Evolutionary conservation across 2,113 vertebrate genomes (phyloP).

Genomic region (Psammodynastes pulverulentus): DNA sequence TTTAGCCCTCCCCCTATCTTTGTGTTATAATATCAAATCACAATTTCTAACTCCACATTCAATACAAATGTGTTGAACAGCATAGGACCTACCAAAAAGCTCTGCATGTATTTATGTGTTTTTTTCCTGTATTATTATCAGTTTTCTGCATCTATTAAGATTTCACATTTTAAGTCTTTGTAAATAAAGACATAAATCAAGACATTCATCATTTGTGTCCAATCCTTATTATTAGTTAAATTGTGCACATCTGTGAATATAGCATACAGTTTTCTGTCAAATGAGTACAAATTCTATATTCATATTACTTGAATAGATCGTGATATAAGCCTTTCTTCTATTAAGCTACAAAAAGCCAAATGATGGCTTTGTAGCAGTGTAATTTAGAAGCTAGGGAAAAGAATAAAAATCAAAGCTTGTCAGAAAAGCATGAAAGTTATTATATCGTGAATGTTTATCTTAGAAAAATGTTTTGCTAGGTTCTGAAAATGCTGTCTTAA

Average conservation of each 20-base stretch:
- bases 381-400: conserved; percentile 68
- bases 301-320: conserved; percentile 80
- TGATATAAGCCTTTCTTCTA: conserved; percentile 75
- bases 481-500: not conserved
- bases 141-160: not conserved
- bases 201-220: not conserved
- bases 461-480: not conserved
- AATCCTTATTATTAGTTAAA: not conserved
- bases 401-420: not conserved
- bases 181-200: not conserved
- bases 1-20: not conserved
- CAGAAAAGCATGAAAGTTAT: not conserved
- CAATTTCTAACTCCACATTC: not conserved
- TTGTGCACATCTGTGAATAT: not conserved
- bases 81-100: not conserved
- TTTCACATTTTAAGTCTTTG: not conserved
- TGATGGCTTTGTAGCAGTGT: conserved; percentile 76
- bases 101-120: not conserved
- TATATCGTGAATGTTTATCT: not conserved
- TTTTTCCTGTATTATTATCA: not conserved
- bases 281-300: conserved; percentile 75
- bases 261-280: conserved; percentile 70
- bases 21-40: not conserved
- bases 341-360: conserved; percentile 77
- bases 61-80: not conserved